These are phyloP conservation scores for Alloplasta piceator DNA, from an alignment of 2,888 invertebrate species.

Conservation along the genomic window DNA sequence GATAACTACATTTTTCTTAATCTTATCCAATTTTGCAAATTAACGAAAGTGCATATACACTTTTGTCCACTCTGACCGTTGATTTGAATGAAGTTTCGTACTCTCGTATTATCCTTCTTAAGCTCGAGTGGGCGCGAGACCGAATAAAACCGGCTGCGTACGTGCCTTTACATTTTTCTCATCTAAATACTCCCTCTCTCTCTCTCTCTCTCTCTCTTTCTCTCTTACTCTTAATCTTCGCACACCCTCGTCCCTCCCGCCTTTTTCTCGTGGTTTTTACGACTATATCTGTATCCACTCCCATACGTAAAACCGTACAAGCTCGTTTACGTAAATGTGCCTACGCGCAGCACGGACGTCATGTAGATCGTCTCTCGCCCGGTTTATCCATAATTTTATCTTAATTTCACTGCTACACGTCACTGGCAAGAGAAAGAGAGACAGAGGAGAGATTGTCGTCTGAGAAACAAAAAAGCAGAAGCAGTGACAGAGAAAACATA, in stretches of 20 bases:
- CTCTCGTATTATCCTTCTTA: conserved; percentile 61
- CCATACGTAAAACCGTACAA: conserved; percentile 27
- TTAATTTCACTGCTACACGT: conserved; percentile 67
- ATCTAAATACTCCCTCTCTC: conserved; percentile 54
- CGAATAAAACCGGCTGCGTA: conserved; percentile 52
- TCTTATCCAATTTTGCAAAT: no score
- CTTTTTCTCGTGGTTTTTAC: not conserved
- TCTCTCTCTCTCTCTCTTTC: conserved; percentile 57
- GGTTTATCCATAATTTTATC: conserved; percentile 73
- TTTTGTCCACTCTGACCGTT: no score
- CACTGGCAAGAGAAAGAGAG: not conserved
- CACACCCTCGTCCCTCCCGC: not conserved
- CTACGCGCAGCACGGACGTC: conserved; percentile 50
- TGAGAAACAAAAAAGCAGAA: no score
- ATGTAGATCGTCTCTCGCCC: conserved; percentile 39
- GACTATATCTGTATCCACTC: conserved; percentile 1
- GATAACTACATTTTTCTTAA: no score
- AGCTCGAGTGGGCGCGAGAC: conserved; percentile 42
- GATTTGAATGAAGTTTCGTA: conserved; percentile 6
- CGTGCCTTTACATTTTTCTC: conserved; percentile 57
- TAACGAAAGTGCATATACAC: no score
- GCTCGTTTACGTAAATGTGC: conserved; percentile 68
- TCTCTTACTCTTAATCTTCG: conserved; percentile 22
- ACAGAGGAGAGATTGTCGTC: not conserved
- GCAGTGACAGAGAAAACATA: not conserved